Conservation (phyloP, 2,113 vertebrate genomes). For the Pristiophorus japonicus region DNA sequence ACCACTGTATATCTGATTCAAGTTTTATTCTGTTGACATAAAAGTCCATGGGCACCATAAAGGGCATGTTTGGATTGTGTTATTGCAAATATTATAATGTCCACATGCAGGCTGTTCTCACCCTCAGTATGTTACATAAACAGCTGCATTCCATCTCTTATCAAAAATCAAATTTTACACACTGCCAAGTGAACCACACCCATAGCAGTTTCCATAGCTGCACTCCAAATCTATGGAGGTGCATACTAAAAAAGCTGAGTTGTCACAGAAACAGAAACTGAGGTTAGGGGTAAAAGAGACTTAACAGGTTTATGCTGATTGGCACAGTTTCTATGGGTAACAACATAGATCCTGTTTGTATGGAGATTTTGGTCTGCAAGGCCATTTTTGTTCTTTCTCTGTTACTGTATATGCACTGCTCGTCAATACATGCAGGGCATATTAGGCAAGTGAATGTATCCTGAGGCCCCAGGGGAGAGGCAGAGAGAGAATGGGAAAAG, state of each 20-base stretch:
- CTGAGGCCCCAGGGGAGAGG: not conserved
- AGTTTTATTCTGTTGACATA: not conserved
- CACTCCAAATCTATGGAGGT: not conserved
- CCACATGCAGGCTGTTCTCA: not conserved
- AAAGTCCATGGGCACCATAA: not conserved
- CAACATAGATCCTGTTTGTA: not conserved
- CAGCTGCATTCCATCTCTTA: constrained; percentile 14
- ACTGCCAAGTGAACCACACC: constrained; percentile 35
- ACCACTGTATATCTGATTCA: not conserved
- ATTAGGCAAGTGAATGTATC: not conserved
- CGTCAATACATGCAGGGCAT: not conserved
- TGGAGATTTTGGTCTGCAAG: not conserved
- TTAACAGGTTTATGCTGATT: not conserved
- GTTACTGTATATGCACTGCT: not conserved
- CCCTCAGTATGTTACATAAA: not conserved
- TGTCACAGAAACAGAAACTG: not conserved
- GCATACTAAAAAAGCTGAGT: not conserved
- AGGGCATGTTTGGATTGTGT: not conserved
- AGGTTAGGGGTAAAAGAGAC: not conserved
- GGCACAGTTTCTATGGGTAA: not conserved
- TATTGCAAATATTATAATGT: not conserved
- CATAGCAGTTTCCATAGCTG: not conserved
- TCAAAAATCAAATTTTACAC: constrained; percentile 13
- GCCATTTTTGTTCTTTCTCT: not conserved
- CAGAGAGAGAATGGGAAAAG: not conserved